Base-by-base conservation (phyloP, 1,140 invertebrate genomes). In the Lepidurus apus region DNA sequence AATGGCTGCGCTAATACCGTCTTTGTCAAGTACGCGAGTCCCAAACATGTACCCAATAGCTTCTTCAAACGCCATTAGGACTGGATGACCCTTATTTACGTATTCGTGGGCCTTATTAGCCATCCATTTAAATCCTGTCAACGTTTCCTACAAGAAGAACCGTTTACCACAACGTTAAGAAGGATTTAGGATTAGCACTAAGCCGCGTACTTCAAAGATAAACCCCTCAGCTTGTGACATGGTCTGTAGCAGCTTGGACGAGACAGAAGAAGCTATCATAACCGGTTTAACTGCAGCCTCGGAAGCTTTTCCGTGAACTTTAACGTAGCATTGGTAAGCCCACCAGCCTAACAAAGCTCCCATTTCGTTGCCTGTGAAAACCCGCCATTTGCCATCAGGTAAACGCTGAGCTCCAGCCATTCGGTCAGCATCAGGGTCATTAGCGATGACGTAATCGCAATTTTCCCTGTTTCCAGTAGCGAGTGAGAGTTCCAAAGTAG, bases 71-170 rank as follows among this genome's bases (percentile, higher is more conserved):
- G 96, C 96, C 87, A 99, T 97, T 65, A 99, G 84, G 0, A 98
- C 93, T 1, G 85, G 85, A 82, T 95, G 93, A 5, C 88, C 89
- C 74, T 90, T 82, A 13, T 79, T 85, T 53, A 91, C 85, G 42
- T 97, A 84, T n/a, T 97, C 89, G 44, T 91, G 84, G 0, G 92
- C 88, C 85, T 89, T 90, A 84, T 98, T 99, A 83, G 95, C 97
- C 94, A 99, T 99, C 97, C 97, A 99, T 84, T 99, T 99, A 84
- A 99, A 99, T 0, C 98, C 93, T n/a, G 98, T 99, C 74, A 99
- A 87, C 0, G 98, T 99, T 87, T 99, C 96, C 85, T 93, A 82
- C 74, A 81, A 83, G 80, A 78, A 73, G 21, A 78, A 78, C 21
- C 43, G 21, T 2, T 75, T 53, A 13, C 75, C 17, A 74, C 78